These are phyloP conservation scores for cat (Felis catus) DNA, from an alignment of 2,113 vertebrate genomes.

Conservation along the genomic window F.catus_Fca126_mat1.0 CM031421.1:13581501-13582000, in stretches of 20 bases:
- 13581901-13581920: constrained; percentile 83
- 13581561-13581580: constrained; percentile 57
- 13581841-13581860: constrained; percentile 86
- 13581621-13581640: neutral
- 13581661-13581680: neutral
- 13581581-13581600: constrained; percentile 64
- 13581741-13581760: constrained; percentile 82
- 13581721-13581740: constrained; percentile 77
- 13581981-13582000: constrained; percentile 74
- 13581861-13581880: constrained; percentile 87
- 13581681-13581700: constrained; percentile 50
- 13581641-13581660: constrained; percentile 35
- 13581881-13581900: constrained; percentile 88
- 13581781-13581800: constrained; percentile 86
- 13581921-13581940: constrained; percentile 81
- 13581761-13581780: constrained; percentile 85
- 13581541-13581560: constrained; percentile 67
- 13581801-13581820: constrained; percentile 85
- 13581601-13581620: constrained; percentile 57
- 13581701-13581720: constrained; percentile 58
- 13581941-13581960: constrained; percentile 81
- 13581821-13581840: constrained; percentile 89
- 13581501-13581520: constrained; percentile 60
- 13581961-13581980: constrained; percentile 75
- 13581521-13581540: constrained; percentile 69